Evolutionary conservation across 2,113 vertebrate genomes (phyloP), one percentile per base, ranked within the genome.

Genomic region (Aegotheles bennettii): DNA sequence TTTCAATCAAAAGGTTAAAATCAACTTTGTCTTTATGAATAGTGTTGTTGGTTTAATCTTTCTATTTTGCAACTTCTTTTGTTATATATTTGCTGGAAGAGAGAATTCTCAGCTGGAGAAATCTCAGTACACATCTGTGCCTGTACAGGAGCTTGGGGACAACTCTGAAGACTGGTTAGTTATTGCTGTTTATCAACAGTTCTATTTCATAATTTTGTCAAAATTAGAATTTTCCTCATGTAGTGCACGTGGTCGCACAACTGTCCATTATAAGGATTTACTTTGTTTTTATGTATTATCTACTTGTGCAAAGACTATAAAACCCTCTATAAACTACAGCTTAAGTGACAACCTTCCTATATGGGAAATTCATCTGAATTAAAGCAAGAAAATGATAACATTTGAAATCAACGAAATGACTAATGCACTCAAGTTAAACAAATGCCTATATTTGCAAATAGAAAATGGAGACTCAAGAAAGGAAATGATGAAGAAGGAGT

Each of bases 351-450:
- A 29, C 4, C 17, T 63, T 87, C 18, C 28, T 50, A 13, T 9
- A 11, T 4, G 5, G 12, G 47, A 77, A 64, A 84, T 60, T 57
- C 4, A 36, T 40, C 28, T 76, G 47, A 89, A 60, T 40, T 84
- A n/a, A n/a, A n/a, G 13, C 29, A 71, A 75, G 43, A 54, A 33
- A 18, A 13, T 7, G 18, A 3, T 26, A 65, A 26, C 12, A 54
- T 54, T 81, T 82, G 20, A 89, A 77, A 78, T 67, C 13, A 50
- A 24, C 45, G 13, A 74, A 57, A 84, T 89, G 0, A 51, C 23
- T 59, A 42, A 50, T 0, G 0, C 65, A 20, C 10, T 45, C 5
- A 59, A 53, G 38, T 69, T 61, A 45, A 67, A 26, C 1, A 11
- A 57, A 80, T 38, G 5, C 8, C 50, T 61, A 13, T 8, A 38